Base-by-base conservation (phyloP, 2,888 invertebrate genomes). In the Elysia crispata region DNA sequence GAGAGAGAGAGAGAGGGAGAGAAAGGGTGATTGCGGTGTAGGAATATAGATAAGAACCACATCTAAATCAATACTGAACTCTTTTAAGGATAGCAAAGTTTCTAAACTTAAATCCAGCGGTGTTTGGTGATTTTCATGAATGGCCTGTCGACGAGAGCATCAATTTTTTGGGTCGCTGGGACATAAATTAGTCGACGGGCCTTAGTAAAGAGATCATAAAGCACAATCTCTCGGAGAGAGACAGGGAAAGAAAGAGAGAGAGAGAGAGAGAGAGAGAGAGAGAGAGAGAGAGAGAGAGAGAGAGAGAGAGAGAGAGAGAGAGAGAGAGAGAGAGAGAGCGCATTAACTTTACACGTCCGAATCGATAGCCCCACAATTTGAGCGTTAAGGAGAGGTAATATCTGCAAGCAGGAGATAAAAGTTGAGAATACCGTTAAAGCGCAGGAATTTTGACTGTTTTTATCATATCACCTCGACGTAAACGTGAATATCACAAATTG, bases 241-340 rank as follows among this genome's bases (percentile, higher is more conserved):
- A 60, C 3, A 60, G 60, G 23, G 60, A 60, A 18, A 60, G 60
- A 60, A 23, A 60, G 60, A 60, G 60, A 60, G 60, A 60, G 60
- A 60, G 60, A 60, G 60, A 60, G 60, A 60, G 60, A 60, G 60
- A 60, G 60, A 60, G 60, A 60, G 60, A 60, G 60, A 60, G 60
- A 15, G 60, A 60, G 60, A 60, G 60, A 60, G 60, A 60, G 60
- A 60, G 15, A 60, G 60, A 60, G 60, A 60, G 60, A 8, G 60
- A 8, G 60, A 8, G 60, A 8, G 60, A 3, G 60, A 8, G 15
- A 3, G 60, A 8, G 60, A 8, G 60, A 8, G 60, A 3, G 15
- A 28, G 30, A 28, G 67, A 31, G 67, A 28, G 1, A 28, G 30
- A 67, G 67, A 67, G n/a, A 28, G 11, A 31, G 25, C 18, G 66